Base-by-base conservation (phyloP, 2,888 invertebrate genomes). In the Siphonodentalium dalli region DNA sequence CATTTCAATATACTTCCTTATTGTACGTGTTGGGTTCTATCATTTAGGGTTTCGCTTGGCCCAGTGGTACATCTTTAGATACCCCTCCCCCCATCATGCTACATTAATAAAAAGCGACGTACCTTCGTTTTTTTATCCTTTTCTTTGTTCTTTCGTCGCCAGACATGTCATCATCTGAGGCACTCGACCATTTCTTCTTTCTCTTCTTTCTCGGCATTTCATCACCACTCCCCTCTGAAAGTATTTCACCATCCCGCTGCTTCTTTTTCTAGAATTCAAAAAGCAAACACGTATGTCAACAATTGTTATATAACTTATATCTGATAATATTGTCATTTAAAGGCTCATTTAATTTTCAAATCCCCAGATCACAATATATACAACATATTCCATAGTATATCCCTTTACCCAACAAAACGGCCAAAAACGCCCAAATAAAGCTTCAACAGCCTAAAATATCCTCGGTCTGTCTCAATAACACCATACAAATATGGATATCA, bases 101-200 rank as follows among this genome's bases (percentile, higher is more conserved):
- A n/a, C n/a, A n/a, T n/a, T n/a, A n/a, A n/a, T n/a, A n/a, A n/a
- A n/a, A n/a, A n/a, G n/a, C 5, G 21, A 40, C 21, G 40, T 53
- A 60, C 62, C 58, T 58, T 48, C 54, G 31, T 54, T 53, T 61
- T 40, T 46, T 48, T 9, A 54, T 50, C 39, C 64, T 68, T 45
- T 59, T 63, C 29, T 62, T 62, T 27, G 60, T 52, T 13, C 63
- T 57, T 4, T 66, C 71, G 5, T 72, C 71, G 3, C 72, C 73
- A 5, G 67, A 72, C 21, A 54, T 61, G 8, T 62, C 66, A 20
- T 49, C 64, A 72, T 81, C 62, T 87, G 87, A 47, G 86, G 85
- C 34, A 85, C 59, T 61, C 72, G 59, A 64, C 69, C 77, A 71
- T 35, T 65, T 55, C 62, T 69, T 69, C 68, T 71, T 69, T 57